Percentiles rank a stretch among this genome's conserved stretches.
These are phyloP conservation scores for Lethrus apterus DNA, from an alignment of 1,140 invertebrate genomes.

Conservation along the genomic window DNA sequence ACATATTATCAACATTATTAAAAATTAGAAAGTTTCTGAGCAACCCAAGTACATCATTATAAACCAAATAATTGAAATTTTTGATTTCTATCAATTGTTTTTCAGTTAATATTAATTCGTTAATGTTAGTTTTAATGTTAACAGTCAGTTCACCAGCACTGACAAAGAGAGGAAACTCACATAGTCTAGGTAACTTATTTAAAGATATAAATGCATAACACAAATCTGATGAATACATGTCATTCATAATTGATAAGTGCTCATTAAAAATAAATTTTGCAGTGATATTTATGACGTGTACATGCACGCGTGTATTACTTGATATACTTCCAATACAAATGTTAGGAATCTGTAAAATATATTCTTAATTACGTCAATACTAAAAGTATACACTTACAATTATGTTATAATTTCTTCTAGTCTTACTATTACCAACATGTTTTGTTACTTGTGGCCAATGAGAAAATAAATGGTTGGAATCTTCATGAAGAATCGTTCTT, in stretches of 20 bases:
- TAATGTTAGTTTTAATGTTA: constrained; percentile 47
- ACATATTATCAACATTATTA: constrained; percentile 58
- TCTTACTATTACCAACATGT: constrained; percentile 22
- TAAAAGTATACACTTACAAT: constrained; percentile 18
- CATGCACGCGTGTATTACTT: constrained; percentile 20
- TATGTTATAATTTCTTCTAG: constrained; percentile 23
- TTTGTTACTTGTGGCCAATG: constrained; percentile 44
- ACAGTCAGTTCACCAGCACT: constrained; percentile 72
- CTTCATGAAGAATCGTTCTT: constrained; percentile 44
- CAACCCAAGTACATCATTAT: constrained; percentile 66
- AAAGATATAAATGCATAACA: constrained; percentile 54
- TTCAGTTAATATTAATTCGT: constrained; percentile 44
- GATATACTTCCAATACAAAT: constrained; percentile 7
- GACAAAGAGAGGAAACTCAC: constrained; percentile 79
- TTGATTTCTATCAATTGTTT: constrained; percentile 51
- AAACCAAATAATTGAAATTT: constrained; percentile 51
- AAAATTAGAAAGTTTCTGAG: constrained; percentile 73
- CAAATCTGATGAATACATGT: constrained; percentile 27
- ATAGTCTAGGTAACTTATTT: constrained; percentile 49
- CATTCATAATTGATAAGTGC: constrained; percentile 3
- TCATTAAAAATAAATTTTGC: constrained; percentile 1
- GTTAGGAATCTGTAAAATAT: constrained; percentile 15
- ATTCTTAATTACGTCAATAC: background rate
- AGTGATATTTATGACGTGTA: constrained; percentile 31
- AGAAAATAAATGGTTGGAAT: constrained; percentile 42